Evolutionary conservation across 1,140 invertebrate species (phyloP), one percentile per base, ranked within the genome.

Genomic region (Drosophila erecta): DNA sequence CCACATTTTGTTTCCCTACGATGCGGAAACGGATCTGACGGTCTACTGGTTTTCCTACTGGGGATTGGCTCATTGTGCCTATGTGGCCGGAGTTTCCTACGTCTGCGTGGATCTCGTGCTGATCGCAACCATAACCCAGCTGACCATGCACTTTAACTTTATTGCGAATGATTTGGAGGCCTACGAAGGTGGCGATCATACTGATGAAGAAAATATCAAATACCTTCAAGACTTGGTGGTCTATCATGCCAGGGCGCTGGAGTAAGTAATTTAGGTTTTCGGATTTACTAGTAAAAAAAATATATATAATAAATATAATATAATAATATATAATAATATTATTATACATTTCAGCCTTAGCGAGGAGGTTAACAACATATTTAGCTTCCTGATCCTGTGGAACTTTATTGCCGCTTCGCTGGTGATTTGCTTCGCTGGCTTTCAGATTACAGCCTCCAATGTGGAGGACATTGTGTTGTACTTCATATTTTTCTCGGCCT

Each of bases 371-470:
- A 90, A 90, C 61, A 84, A 44, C 35, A 90, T 90, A 33, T 90
- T 90, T 1, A 90, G 86, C 51, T 81, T 90, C 15, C 67, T 76
- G 7, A 90, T 90, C 11, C 47, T 90, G 0, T 90, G 80, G 80
- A 90, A 90, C 33, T 90, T 90, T 8, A 90, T 90, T 20, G 85
- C 86, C 15, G 85, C 85, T 7, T 90, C 85, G 0, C 11, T 90
- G 64, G 85, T 90, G 1, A 90, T 90, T 12, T 90, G 85, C 54
- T 90, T 90, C 20, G 85, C 85, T n/a, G 85, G 85, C 37, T 90
- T 90, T 69, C 85, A 90, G 33, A 85, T 90, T 17, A 90, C 85
- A 38, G 85, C 80, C 33, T 77, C 85, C 3, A 86, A 80, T 56
- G 74, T 90, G 20, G 85, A 90, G 54, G 85, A 90, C 1, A 90